A percentile compares a stretch with the other conserved stretches of the same genome.
Evolutionary conservation across 1,140 invertebrate species (phyloP).

Genomic region (Drosophila lacertosa): DNA sequence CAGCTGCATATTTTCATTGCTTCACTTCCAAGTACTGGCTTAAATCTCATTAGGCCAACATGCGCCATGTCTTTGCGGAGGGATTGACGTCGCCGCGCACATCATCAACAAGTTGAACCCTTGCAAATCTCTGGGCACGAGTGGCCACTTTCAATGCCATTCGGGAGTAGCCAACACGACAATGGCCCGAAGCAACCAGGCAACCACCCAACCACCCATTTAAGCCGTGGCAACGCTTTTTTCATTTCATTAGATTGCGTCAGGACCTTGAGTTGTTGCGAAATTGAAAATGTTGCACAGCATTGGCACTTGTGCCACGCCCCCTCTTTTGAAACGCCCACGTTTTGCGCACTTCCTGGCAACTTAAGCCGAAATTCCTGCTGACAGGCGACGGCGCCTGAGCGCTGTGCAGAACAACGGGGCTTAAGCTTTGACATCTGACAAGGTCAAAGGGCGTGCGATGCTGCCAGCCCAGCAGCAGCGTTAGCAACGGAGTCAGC

Average conservation of each 20-base stretch:
- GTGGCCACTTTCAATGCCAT: slow-evolving; percentile 18
- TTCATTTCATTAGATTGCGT: slow-evolving; percentile 54
- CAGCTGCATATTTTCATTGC: no score
- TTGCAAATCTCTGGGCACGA: slow-evolving; percentile 2
- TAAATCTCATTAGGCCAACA: no score
- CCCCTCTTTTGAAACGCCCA: background rate
- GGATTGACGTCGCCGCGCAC: no score
- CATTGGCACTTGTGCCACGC: slow-evolving; percentile 15
- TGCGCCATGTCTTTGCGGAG: no score
- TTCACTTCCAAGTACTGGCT: no score
- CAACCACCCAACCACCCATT: slow-evolving; percentile 5
- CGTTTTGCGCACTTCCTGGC: slow-evolving; percentile 39
- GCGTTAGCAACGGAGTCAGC: background rate
- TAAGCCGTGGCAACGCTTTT: slow-evolving; percentile 31
- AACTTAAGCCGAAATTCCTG: slow-evolving; percentile 66
- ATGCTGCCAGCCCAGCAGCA: slow-evolving; percentile 16
- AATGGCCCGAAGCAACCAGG: background rate
- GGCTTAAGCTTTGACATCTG: slow-evolving; percentile 63
- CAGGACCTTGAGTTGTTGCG: slow-evolving; percentile 54
- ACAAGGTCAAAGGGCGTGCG: slow-evolving; percentile 63
- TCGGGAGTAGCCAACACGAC: background rate
- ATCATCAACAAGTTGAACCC: slow-evolving; percentile 38
- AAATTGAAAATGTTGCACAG: slow-evolving; percentile 67
- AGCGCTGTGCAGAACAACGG: slow-evolving; percentile 27
- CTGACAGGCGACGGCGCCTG: slow-evolving; percentile 44